Conservation (phyloP, 2,888 invertebrate species). For the Meghimatium bilineatum region DNA sequence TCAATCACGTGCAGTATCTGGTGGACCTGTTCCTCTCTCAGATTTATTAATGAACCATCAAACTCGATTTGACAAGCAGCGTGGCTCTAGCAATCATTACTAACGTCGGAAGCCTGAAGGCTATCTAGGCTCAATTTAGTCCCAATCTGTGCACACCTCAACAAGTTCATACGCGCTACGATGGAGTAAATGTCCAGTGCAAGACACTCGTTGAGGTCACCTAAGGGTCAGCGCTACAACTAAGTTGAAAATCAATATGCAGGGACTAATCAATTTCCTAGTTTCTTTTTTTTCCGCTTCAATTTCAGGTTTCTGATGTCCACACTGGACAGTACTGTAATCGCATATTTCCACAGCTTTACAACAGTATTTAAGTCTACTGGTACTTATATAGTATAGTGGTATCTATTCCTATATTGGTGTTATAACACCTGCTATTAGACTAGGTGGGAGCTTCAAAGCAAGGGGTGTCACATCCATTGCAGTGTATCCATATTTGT, state of each 20-base stretch:
- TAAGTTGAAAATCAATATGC: slow-evolving; percentile 5
- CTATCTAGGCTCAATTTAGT: slow-evolving; percentile 31
- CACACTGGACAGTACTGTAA: background rate
- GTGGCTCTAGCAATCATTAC: slow-evolving; percentile 9
- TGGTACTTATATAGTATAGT: too few relatives aligned
- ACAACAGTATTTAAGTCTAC: too few relatives aligned
- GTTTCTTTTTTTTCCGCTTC: background rate
- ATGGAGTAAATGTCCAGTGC: slow-evolving; percentile 30
- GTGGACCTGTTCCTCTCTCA: slow-evolving; percentile 16
- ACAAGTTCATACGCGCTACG: slow-evolving; percentile 29
- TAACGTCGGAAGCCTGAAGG: background rate
- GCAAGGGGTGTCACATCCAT: too few relatives aligned
- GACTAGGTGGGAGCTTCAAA: too few relatives aligned
- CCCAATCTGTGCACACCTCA: slow-evolving; percentile 19
- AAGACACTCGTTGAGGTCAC: slow-evolving; percentile 34
- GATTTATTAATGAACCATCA: slow-evolving; percentile 14
- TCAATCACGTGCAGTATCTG: background rate
- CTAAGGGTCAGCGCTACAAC: slow-evolving; percentile 1
- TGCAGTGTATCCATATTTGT: too few relatives aligned
- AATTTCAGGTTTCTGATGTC: background rate
- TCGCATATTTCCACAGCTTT: background rate
- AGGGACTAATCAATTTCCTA: slow-evolving; percentile 12
- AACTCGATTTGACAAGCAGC: slow-evolving; percentile 16
- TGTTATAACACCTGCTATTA: too few relatives aligned
- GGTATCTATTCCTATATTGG: too few relatives aligned